Percentiles rank a stretch among this genome's conserved stretches.
These are phyloP conservation scores for Arremon aurantiirostris DNA, from an alignment of 2,797 vertebrate genomes.

Conservation along the genomic window DNA sequence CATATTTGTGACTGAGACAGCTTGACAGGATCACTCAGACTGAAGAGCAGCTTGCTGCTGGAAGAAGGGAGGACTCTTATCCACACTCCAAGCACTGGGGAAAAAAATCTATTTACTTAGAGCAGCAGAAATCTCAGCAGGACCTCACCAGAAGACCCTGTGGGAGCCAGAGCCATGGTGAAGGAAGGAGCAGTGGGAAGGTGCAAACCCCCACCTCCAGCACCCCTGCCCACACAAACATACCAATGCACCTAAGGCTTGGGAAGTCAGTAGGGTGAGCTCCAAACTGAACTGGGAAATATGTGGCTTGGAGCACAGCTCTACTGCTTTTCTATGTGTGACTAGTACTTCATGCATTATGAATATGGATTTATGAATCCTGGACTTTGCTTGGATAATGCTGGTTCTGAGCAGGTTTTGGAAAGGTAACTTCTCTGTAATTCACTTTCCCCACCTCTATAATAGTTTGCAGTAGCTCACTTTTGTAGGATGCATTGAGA, in stretches of 20 bases:
- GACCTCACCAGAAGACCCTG: background rate
- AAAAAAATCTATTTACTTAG: background rate
- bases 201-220: background rate
- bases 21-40: background rate
- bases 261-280: background rate
- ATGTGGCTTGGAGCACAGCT: background rate
- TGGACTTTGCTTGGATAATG: background rate
- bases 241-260: fast-evolving
- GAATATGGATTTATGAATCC: background rate
- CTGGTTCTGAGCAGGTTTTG: background rate
- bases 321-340: background rate
- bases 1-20: background rate
- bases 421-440: background rate
- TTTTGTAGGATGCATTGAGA: background rate
- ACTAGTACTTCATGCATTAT: background rate
- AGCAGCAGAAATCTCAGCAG: background rate
- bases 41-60: background rate
- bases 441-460: background rate
- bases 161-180: background rate
- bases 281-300: background rate
- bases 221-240: background rate
- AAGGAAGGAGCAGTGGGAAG: background rate
- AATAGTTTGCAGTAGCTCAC: background rate
- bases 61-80: background rate
- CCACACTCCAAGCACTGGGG: background rate